These are phyloP conservation scores for Phaenicophaeus curvirostris DNA, from an alignment of 2,797 vertebrate species.

Conservation along the genomic window DNA sequence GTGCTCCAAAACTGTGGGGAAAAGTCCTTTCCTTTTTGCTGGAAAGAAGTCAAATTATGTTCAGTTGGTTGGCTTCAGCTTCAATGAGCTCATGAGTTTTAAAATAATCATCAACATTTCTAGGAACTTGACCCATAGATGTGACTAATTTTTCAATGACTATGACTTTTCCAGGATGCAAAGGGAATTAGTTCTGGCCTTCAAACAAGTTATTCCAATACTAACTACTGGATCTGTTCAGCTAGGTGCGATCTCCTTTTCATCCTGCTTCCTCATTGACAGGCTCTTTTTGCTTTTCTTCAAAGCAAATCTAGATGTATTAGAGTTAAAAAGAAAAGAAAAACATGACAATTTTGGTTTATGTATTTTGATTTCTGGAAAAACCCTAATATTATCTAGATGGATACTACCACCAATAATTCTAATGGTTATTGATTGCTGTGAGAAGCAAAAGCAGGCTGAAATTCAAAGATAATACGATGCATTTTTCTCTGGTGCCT, in stretches of 20 bases:
- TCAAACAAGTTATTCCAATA: neutral
- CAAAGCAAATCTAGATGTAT: neutral
- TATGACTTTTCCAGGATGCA: neutral
- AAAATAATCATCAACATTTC: neutral
- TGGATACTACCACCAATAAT: neutral
- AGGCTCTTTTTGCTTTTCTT: neutral
- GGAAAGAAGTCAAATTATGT: neutral
- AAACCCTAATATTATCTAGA: neutral
- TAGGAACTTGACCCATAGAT: neutral
- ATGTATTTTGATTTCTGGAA: slow-evolving; percentile 28
- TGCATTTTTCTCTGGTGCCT: slow-evolving; percentile 53
- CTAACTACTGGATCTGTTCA: neutral
- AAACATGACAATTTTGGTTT: neutral
- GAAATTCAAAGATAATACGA: slow-evolving; percentile 41
- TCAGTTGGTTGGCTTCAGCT: neutral
- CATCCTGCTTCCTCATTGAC: neutral
- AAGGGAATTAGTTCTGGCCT: neutral
- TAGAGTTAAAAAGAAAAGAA: neutral
- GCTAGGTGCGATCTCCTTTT: neutral
- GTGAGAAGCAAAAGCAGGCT: slow-evolving; percentile 20
- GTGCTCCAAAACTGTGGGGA: no score
- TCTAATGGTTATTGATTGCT: slow-evolving; percentile 57
- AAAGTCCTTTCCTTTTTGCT: neutral
- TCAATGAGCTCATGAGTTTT: rapidly evolving
- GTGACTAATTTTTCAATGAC: neutral